Percentiles rank a stretch among this genome's conserved stretches.
Conservation (phyloP, 2,113 vertebrate genomes). For the Caloenas nicobarica region DNA sequence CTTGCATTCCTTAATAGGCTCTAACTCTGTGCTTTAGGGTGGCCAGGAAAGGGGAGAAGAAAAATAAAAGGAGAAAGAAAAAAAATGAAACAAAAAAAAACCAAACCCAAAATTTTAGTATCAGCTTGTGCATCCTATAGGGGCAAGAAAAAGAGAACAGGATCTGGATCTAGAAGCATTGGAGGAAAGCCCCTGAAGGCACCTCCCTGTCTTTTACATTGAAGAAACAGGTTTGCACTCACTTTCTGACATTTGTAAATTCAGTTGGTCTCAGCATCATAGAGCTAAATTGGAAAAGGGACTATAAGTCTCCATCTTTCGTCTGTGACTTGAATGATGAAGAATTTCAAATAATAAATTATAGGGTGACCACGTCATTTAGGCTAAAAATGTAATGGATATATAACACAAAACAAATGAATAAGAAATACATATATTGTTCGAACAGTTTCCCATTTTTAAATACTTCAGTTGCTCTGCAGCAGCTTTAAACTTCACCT, state of each 20-base stretch:
- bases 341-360: background rate
- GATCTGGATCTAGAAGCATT: background rate
- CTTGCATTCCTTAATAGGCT: background rate
- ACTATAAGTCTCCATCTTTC: background rate
- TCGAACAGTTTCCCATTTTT: background rate
- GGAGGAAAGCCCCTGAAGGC: background rate
- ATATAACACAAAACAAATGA: background rate
- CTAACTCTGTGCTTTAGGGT: background rate
- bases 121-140: background rate
- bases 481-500: background rate
- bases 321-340: background rate
- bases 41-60: background rate
- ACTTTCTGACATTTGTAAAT: background rate
- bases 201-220: background rate
- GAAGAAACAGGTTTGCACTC: background rate
- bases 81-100: background rate
- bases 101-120: accelerated
- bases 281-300: background rate
- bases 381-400: background rate
- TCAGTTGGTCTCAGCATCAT: accelerated
- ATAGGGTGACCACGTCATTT: background rate
- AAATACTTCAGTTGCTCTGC: background rate
- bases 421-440: background rate
- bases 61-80: background rate
- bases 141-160: background rate